Percentiles rank a stretch among this genome's conserved stretches.
Evolutionary conservation across 2,888 invertebrate species (phyloP).

Genomic region (Oxycera nigricornis): DNA sequence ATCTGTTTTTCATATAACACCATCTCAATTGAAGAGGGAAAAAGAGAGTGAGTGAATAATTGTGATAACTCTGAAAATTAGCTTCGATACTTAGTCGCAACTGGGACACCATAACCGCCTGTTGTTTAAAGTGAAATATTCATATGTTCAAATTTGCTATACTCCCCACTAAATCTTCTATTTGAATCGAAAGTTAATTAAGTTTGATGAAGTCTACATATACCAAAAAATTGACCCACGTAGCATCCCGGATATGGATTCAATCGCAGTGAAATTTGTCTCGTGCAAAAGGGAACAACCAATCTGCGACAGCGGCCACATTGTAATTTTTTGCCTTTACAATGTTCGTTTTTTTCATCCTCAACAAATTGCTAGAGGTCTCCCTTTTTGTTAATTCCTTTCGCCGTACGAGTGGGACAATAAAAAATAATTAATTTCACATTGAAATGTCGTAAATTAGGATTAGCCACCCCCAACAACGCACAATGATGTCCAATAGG

Average conservation of each 20-base stretch:
- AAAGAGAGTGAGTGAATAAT: no score
- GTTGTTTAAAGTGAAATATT: no score
- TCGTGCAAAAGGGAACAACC: not conserved
- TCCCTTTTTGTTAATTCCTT: conserved; percentile 28
- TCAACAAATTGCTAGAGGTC: conserved; percentile 3
- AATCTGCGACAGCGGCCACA: not conserved
- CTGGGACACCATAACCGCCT: no score
- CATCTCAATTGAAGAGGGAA: no score
- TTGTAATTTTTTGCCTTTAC: conserved; percentile 27
- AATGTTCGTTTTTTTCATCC: no score
- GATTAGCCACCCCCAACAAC: conserved; percentile 28
- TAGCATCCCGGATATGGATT: conserved; percentile 18
- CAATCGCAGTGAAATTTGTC: conserved; percentile 28
- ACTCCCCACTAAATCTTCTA: no score
- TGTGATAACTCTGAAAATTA: no score
- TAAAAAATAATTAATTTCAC: conserved; percentile 37
- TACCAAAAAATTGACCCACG: not conserved
- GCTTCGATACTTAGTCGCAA: no score
- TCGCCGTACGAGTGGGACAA: conserved; percentile 11
- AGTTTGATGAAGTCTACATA: not conserved
- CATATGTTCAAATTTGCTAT: no score
- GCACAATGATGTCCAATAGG: not conserved
- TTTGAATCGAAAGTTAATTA: no score
- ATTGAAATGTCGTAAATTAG: conserved; percentile 34
- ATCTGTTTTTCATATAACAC: no score